phyloP scores from a whole-genome alignment of 1,140 invertebrate species.

The Calliphora vicina region DNA sequence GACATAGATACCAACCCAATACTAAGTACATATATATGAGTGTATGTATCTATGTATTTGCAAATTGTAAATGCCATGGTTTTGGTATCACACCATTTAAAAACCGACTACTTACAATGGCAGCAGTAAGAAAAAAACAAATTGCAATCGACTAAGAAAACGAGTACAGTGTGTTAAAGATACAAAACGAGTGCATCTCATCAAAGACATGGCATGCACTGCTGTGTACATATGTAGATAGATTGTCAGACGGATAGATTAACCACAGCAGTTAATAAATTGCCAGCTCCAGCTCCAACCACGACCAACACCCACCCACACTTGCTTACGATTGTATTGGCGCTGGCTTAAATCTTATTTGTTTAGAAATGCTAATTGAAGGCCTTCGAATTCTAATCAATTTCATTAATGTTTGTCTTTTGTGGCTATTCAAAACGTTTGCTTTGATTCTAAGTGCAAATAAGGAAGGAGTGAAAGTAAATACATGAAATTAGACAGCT shows the following conservation, averaged over 20 bases:
- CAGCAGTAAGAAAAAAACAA: background rate
- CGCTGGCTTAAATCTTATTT: background rate
- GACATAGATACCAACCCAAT: constrained; percentile 18
- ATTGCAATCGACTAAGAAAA: background rate
- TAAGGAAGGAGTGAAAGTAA: too few species aligned
- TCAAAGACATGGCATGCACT: background rate
- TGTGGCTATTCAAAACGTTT: too few species aligned
- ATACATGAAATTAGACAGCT: too few species aligned
- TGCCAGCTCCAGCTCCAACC: too few species aligned
- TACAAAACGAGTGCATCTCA: constrained; percentile 26
- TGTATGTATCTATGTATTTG: background rate
- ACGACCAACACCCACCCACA: background rate
- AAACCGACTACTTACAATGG: background rate
- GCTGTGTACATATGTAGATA: too few species aligned
- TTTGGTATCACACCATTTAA: constrained; percentile 23
- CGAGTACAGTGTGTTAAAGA: background rate
- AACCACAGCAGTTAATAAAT: too few species aligned
- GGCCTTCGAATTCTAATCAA: background rate
- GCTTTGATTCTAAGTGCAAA: too few species aligned
- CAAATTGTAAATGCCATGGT: constrained; percentile 12
- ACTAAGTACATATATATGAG: background rate
- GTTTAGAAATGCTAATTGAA: background rate
- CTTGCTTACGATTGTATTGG: background rate
- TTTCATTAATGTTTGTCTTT: too few species aligned
- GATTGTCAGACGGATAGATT: too few species aligned